Percentiles rank a stretch among this genome's conserved stretches.
Evolutionary conservation across 2,888 invertebrate genomes (phyloP).

Genomic region (Julus scanicus): DNA sequence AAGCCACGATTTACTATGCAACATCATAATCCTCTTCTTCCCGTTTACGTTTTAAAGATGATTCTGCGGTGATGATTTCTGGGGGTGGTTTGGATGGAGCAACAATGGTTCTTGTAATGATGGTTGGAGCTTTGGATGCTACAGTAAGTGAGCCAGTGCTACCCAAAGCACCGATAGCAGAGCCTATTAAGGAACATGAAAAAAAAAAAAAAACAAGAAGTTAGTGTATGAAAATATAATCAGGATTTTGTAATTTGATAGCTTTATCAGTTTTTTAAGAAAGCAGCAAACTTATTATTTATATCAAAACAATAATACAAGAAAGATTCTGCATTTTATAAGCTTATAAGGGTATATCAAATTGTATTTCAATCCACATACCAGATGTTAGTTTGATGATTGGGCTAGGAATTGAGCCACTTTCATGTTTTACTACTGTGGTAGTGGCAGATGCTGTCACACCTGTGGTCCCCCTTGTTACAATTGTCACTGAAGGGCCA

Average conservation of each 20-base stretch:
- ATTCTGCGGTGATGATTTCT: not conserved
- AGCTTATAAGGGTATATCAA: not conserved
- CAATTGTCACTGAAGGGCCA: constrained; percentile 57
- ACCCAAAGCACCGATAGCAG: not conserved
- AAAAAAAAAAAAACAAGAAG: not conserved
- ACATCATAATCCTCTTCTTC: constrained; percentile 73
- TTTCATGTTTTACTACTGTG: constrained; percentile 53
- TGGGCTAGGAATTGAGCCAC: constrained; percentile 76
- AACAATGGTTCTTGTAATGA: constrained; percentile 56
- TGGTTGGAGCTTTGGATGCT: constrained; percentile 56
- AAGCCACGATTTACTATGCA: constrained; percentile 49
- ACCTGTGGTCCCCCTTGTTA: constrained; percentile 55
- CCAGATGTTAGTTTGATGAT: constrained; percentile 72
- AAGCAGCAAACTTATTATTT: not conserved
- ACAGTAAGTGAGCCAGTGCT: not conserved
- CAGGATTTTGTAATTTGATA: not conserved
- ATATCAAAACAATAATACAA: not conserved
- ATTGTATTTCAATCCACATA: not conserved
- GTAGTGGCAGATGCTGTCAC: constrained; percentile 31
- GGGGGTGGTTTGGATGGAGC: constrained; percentile 51
- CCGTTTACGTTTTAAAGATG: constrained; percentile 72
- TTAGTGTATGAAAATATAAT: not conserved
- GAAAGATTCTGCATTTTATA: not conserved
- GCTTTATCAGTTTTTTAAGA: not conserved
- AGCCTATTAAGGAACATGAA: not conserved